These are phyloP conservation scores for Proterorhinus semilunaris DNA, from an alignment of 2,113 vertebrate genomes.

Conservation along the genomic window DNA sequence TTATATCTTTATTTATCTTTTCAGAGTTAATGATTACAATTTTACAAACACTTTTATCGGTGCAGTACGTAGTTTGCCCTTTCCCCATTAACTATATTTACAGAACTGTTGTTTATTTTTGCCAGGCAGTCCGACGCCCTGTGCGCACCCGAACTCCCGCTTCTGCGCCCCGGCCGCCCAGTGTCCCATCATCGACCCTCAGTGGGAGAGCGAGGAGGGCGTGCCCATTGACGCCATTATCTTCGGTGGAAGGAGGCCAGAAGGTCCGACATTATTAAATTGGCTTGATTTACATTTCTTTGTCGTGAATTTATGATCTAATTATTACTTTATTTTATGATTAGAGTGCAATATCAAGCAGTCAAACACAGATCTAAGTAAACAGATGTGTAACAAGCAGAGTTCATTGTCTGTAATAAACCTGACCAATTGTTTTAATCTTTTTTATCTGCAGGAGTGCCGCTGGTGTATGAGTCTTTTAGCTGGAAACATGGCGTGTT, in stretches of 20 bases:
- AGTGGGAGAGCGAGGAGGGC: constrained; percentile 90
- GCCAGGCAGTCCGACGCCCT: constrained; percentile 70
- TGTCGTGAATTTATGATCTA: background rate
- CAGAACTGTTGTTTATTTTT: background rate
- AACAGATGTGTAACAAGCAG: background rate
- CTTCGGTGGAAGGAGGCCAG: constrained; percentile 92
- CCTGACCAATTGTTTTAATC: background rate
- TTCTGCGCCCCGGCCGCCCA: constrained; percentile 93
- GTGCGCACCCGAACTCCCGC: constrained; percentile 94
- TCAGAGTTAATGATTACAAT: too few species aligned
- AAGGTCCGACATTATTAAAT: constrained; percentile 70
- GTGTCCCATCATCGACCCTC: constrained; percentile 93
- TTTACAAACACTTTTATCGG: too few species aligned
- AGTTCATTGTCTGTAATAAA: background rate
- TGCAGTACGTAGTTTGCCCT: too few species aligned
- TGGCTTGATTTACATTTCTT: background rate
- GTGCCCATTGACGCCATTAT: constrained; percentile 95
- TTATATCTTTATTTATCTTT: too few species aligned
- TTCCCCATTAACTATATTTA: background rate
- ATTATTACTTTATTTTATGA: too few species aligned
- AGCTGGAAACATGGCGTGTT: constrained; percentile 96
- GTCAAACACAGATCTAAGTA: too few species aligned
- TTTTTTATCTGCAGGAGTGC: constrained; percentile 80
- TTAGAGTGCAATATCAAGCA: too few species aligned
- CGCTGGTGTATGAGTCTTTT: constrained; percentile 92